Percentiles rank a stretch among this genome's conserved stretches.
phyloP scores from a whole-genome alignment of 2,113 vertebrate genomes.

The Cephalopterus ornatus region DNA sequence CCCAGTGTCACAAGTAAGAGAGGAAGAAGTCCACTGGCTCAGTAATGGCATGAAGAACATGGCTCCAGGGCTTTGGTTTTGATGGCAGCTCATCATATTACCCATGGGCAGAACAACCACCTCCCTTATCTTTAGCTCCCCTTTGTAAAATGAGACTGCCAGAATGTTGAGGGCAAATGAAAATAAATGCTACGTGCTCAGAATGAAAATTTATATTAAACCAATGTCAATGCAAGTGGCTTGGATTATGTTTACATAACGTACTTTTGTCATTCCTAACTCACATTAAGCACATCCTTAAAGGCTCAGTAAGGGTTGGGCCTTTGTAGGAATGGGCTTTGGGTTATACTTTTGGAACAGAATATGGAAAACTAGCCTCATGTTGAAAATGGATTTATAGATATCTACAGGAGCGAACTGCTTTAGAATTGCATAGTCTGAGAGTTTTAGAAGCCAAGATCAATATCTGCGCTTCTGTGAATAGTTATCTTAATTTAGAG shows the following conservation, averaged over 20 bases:
- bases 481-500: constrained; percentile 16
- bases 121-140: neutral
- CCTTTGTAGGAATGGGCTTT: neutral
- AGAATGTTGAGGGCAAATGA: neutral
- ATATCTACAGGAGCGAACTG: neutral
- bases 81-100: neutral
- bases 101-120: neutral
- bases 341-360: neutral
- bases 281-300: neutral
- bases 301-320: fast-evolving
- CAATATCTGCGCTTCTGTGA: neutral
- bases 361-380: neutral
- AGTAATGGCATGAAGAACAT: fast-evolving
- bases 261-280: neutral
- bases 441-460: neutral
- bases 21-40: neutral
- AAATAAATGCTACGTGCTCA: neutral
- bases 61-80: neutral
- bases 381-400: neutral
- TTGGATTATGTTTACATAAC: neutral
- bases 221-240: neutral
- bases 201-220: neutral
- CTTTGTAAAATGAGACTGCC: neutral
- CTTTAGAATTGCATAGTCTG: neutral
- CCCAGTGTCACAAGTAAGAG: neutral